phyloP scores from a whole-genome alignment of 1,140 invertebrate species.

The Acromyrmex heyeri region DNA sequence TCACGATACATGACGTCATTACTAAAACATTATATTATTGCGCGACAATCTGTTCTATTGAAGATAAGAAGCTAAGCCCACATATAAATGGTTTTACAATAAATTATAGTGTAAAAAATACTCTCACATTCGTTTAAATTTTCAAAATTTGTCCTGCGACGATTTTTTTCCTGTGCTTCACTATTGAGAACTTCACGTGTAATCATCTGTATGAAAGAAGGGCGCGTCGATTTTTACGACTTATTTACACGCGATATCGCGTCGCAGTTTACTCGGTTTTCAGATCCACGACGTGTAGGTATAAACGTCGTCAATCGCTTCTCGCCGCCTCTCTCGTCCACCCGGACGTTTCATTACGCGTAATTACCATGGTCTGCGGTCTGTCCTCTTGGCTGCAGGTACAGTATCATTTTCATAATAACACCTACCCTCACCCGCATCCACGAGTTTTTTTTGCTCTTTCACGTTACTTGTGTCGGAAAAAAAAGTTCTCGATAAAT shows the following conservation, averaged over 20 bases:
- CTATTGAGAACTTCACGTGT: slow-evolving; percentile 38
- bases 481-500: slow-evolving; percentile 43
- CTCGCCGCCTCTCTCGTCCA: slow-evolving; percentile 62
- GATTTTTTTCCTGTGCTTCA: background rate
- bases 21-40: background rate
- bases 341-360: slow-evolving; percentile 84
- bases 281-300: slow-evolving; percentile 61
- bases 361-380: slow-evolving; percentile 86
- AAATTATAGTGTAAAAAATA: background rate
- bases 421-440: slow-evolving; percentile 72
- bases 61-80: background rate
- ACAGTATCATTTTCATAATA: slow-evolving; percentile 87
- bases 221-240: slow-evolving; percentile 76
- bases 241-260: slow-evolving; percentile 80
- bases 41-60: background rate
- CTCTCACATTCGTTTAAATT: background rate
- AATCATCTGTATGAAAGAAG: slow-evolving; percentile 53
- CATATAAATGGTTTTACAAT: background rate
- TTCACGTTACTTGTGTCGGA: background rate
- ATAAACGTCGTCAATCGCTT: slow-evolving; percentile 79
- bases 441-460: slow-evolving; percentile 4
- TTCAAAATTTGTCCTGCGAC: background rate
- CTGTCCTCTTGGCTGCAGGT: slow-evolving; percentile 81
- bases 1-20: background rate
- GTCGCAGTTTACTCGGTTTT: slow-evolving; percentile 74